Conservation (phyloP, 2,888 invertebrate species). For the Synanthedon myopaeformis region DNA sequence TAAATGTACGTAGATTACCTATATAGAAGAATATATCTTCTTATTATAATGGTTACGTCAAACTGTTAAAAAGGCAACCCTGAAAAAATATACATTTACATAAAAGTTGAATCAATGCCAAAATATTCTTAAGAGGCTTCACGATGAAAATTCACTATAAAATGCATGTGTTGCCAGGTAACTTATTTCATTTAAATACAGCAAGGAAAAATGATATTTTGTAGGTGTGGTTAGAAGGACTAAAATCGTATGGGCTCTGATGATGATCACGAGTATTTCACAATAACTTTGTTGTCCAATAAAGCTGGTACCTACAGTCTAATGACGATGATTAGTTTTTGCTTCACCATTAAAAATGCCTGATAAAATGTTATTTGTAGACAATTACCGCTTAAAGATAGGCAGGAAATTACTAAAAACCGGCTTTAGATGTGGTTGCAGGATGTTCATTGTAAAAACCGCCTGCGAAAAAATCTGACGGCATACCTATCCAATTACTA, state of each 20-base stretch:
- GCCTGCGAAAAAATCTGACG: conserved; percentile 34
- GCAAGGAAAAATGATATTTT: conserved; percentile 3
- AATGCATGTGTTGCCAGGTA: conserved; percentile 18
- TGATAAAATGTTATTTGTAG: conserved; percentile 34
- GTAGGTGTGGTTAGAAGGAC: not conserved
- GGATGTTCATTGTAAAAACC: conserved; percentile 22
- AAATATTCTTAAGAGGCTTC: conserved; percentile 18
- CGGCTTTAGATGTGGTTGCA: conserved; percentile 27
- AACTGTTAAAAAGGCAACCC: conserved; percentile 4
- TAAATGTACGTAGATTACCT: too few relatives aligned
- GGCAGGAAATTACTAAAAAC: conserved; percentile 40
- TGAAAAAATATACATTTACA: conserved; percentile 11
- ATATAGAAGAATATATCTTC: too few relatives aligned
- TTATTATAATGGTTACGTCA: too few relatives aligned
- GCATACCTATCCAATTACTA: conserved; percentile 27
- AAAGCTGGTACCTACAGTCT: not conserved
- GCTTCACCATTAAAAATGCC: conserved; percentile 21
- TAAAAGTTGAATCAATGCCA: conserved; percentile 29
- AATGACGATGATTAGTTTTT: conserved; percentile 27
- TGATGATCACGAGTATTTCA: too few relatives aligned
- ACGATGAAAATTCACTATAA: conserved; percentile 19
- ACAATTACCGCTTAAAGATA: conserved; percentile 53
- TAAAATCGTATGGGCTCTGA: too few relatives aligned
- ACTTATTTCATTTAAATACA: conserved; percentile 4
- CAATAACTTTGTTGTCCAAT: not conserved